phyloP scores from a whole-genome alignment of 92 coral and sea anemone genomes.

The Blastomussa wellsi region DNA sequence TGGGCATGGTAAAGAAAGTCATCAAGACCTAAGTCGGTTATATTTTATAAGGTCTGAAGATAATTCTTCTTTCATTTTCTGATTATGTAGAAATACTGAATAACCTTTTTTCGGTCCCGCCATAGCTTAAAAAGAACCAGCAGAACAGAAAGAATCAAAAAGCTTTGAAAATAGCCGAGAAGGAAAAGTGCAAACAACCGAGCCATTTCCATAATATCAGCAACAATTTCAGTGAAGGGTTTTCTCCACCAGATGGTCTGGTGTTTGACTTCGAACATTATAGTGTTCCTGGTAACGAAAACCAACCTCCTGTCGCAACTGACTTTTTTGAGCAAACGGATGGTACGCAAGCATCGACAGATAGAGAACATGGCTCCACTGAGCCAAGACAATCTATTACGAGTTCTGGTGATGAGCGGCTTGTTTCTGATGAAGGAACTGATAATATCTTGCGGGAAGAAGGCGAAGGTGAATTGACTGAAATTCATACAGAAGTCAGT shows the following conservation, averaged over 20 bases:
- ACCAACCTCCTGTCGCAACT: neutral
- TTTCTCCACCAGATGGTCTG: conserved; percentile 12
- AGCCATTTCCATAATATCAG: conserved; percentile 1
- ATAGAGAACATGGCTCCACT: neutral
- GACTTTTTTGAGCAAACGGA: neutral
- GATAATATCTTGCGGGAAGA: neutral
- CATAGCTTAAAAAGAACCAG: conserved; percentile 16
- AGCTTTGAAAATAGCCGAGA: conserved; percentile 29
- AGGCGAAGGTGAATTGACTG: neutral
- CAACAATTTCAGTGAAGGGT: neutral
- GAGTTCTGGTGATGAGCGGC: neutral
- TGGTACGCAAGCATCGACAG: neutral
- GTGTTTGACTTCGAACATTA: neutral
- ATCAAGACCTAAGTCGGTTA: neutral
- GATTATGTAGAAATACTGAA: neutral
- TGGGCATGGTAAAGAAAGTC: neutral
- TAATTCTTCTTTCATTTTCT: no score
- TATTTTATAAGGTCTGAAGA: no score
- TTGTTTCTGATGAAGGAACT: neutral
- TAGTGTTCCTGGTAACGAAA: neutral
- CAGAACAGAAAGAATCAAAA: conserved; percentile 12
- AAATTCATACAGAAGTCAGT: neutral
- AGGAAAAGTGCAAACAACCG: conserved; percentile 9
- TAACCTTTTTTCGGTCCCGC: neutral
- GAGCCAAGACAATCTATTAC: neutral